These are phyloP conservation scores for Dolichopus griseipennis DNA, from an alignment of 2,888 invertebrate species.

Conservation along the genomic window DNA sequence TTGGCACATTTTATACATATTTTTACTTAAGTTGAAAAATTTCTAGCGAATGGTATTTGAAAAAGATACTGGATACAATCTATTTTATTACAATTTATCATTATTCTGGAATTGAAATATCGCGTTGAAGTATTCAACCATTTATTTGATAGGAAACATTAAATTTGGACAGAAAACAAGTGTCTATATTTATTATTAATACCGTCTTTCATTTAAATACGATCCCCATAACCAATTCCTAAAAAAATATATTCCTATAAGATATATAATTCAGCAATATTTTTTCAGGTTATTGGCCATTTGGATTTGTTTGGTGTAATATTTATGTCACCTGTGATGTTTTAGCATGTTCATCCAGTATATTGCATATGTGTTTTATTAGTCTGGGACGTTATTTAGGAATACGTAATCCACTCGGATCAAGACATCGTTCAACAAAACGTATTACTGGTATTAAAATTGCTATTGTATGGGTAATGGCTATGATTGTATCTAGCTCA, in stretches of 20 bases:
- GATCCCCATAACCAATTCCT: no score
- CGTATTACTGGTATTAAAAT: slow-evolving; percentile 79
- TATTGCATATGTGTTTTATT: slow-evolving; percentile 91
- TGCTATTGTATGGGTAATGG: slow-evolving; percentile 82
- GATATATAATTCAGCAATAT: slow-evolving; percentile 14
- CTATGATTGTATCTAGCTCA: slow-evolving; percentile 79
- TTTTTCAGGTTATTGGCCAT: slow-evolving; percentile 80
- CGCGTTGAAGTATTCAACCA: no score
- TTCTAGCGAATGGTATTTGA: no score
- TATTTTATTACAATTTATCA: no score
- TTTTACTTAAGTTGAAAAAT: no score
- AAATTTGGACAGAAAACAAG: no score
- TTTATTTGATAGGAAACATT: no score
- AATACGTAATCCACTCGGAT: slow-evolving; percentile 79
- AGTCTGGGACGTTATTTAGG: slow-evolving; percentile 79
- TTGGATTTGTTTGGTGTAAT: slow-evolving; percentile 87
- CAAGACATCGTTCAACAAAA: slow-evolving; percentile 74
- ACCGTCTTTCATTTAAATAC: no score
- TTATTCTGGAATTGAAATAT: no score
- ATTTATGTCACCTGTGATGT: slow-evolving; percentile 94
- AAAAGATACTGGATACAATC: no score
- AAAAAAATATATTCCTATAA: slow-evolving; percentile 14
- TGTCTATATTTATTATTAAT: no score
- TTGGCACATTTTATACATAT: no score
- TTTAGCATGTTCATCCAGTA: slow-evolving; percentile 88